Percentiles rank a stretch among this genome's conserved stretches.
phyloP scores from a whole-genome alignment of 2,888 invertebrate species.

The Thera obeliscata region DNA sequence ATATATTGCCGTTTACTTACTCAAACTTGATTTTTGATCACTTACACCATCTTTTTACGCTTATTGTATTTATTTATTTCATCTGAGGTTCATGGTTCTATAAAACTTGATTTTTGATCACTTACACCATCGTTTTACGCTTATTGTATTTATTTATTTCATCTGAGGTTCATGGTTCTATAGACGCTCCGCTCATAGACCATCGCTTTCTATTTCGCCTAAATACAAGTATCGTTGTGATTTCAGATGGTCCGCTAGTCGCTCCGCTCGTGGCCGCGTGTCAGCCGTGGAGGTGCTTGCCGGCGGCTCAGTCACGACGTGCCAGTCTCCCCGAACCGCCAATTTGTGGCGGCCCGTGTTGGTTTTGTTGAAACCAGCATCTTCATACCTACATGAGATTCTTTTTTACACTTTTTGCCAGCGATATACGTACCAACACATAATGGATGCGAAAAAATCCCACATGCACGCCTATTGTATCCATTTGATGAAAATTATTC shows the following conservation, averaged over 20 bases:
- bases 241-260: slow-evolving; percentile 10
- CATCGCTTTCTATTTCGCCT: background rate
- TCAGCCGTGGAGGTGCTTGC: slow-evolving; percentile 49
- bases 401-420: slow-evolving; percentile 75
- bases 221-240: background rate
- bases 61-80: too few relatives aligned
- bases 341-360: slow-evolving; percentile 83
- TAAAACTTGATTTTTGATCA: background rate
- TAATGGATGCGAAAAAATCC: slow-evolving; percentile 57
- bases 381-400: slow-evolving; percentile 72
- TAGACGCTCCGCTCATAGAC: background rate
- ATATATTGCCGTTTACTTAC: too few relatives aligned
- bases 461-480: slow-evolving; percentile 47
- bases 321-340: slow-evolving; percentile 77
- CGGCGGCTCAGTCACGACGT: slow-evolving; percentile 79
- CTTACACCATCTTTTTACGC: too few relatives aligned
- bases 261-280: slow-evolving; percentile 49
- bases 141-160: too few relatives aligned
- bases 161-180: too few relatives aligned
- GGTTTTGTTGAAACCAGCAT: slow-evolving; percentile 82
- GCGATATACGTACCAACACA: slow-evolving; percentile 26
- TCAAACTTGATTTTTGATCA: background rate
- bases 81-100: too few relatives aligned
- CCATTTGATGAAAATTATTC: slow-evolving; percentile 10
- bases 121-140: too few relatives aligned